Base-by-base conservation (phyloP, 2,888 invertebrate species). In the Tubulanus polymorphus region DNA sequence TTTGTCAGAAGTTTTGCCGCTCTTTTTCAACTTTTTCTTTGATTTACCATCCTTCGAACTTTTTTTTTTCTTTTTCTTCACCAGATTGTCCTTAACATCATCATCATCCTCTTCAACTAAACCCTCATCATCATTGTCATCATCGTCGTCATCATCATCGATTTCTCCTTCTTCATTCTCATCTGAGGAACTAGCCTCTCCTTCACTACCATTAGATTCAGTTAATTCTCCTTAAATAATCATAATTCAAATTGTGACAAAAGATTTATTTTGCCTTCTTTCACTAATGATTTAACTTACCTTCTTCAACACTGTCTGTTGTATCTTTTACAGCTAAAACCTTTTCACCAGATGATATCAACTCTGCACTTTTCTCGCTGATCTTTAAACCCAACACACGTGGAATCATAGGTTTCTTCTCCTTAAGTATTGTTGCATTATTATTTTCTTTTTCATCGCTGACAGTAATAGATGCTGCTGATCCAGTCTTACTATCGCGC, bases 1-100 rank as follows among this genome's bases (percentile, higher is more conserved):
- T 8, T 30, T 23, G 37, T 67, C 65, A 48, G 57, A 55, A 46
- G 64, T 68, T 49, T 65, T 66, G 52, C 63, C 68, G 50, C 64
- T 29, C 41, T 51, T 64, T 57, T 61, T 63, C 55, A 63, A 62
- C 53, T 60, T 64, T 47, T 61, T 62, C 47, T 62, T 65, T 26
- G 15, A 47, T 25, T 45, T 35, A 10, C 30, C 37, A 20, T 8
- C 51, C 37, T 30, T n/a, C n/a, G 18, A 30, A 12, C 26, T 50
- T 28, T 29, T 50, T 45, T 29, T 28, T 50, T 59, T 61, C 28
- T 56, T 58, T 15, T 46, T 51, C 35, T 46, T 54, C 10, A 49
- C 29, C 28, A 59, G 61, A n/a, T 49, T 47, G 2, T 63, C 67
- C 37, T 57, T 54, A 35, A 64, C 65, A 12, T 25, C 51, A 3